Base-by-base conservation (phyloP, 2,113 vertebrate genomes). In the Varanus salvator region DNA sequence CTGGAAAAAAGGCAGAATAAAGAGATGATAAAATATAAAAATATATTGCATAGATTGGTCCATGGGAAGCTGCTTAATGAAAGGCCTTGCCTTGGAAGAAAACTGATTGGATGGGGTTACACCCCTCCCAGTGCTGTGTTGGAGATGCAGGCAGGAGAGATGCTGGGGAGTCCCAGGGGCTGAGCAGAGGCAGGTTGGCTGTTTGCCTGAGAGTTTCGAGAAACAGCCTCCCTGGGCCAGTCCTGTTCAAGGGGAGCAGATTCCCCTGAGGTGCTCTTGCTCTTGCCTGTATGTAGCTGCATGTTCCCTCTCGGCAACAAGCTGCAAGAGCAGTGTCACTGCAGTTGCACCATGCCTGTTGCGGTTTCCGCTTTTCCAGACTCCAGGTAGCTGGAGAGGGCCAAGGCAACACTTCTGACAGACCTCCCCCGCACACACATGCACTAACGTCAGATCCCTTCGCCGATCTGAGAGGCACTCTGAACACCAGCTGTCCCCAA, bases 321-420 rank as follows among this genome's bases (percentile, higher is more conserved):
- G 66, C 77, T 71, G 86, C 44, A 52, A 64, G 2, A 83, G 66
- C 80, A 57, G 57, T 68, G 75, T 64, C 48, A 71, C 34, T 78
- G 86, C 87, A 94, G 81, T 92, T 91, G 80, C 86, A 87, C 44
- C 71, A 87, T 93, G 91, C 93, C 94, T 95, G 93, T 86, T 38
- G 68, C 6, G 19, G n/a, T 52, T 54, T 85, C 4, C 3, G 85
- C 89, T 91, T 84, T 50, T 19, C 80, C 87, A 80, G 57, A 38
- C 50, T 44, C 6, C 38, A 8, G 31, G 38, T 15, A 21, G 7
- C 69, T 50, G 69, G 57, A 44, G 11, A 27, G 89, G 3, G 19
- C 15, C 54, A 2, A 31, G 4, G 50, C n/a, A 6, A 25, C 52
- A 60, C 8, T 27, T 29, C 21, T 15, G 38, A 44, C 38, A 44